phyloP scores from a whole-genome alignment of 2,113 vertebrate genomes.

The Calyptomena viridis region DNA sequence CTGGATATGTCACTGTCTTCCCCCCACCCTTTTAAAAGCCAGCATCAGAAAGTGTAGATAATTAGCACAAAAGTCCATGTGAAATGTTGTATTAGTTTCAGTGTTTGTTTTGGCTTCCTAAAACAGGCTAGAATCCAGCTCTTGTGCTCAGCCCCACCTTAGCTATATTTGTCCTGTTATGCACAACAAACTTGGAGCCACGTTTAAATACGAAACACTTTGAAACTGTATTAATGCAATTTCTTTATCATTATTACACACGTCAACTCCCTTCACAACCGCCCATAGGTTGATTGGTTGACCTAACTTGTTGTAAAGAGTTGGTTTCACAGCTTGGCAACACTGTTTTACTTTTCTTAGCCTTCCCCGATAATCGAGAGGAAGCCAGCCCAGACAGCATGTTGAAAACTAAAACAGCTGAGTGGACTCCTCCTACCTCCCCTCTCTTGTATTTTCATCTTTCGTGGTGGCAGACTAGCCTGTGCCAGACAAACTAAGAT shows the following conservation, averaged over 20 bases:
- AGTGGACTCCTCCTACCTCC: conserved; percentile 64
- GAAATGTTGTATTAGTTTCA: conserved; percentile 39
- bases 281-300: conserved; percentile 4
- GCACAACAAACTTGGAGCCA: conserved; percentile 56
- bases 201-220: conserved; percentile 62
- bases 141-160: conserved; percentile 69
- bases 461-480: conserved; percentile 44
- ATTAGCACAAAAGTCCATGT: conserved; percentile 53
- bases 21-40: neutral
- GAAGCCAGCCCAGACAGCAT: conserved; percentile 51
- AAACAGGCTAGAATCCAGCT: conserved; percentile 64
- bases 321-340: neutral
- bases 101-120: conserved; percentile 75
- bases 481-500: conserved; percentile 38
- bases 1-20: neutral
- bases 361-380: conserved; percentile 62
- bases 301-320: neutral
- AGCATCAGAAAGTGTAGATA: conserved; percentile 49
- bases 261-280: conserved; percentile 47
- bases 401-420: conserved; percentile 54
- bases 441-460: conserved; percentile 47
- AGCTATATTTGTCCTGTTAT: conserved; percentile 72
- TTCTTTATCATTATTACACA: conserved; percentile 53
- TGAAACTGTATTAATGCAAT: conserved; percentile 26
- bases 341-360: conserved; percentile 54